A percentile compares a stretch with the other conserved stretches of the same genome.
Evolutionary conservation across 2,797 vertebrate species (phyloP).

Genomic region (Apogon hyalosoma): DNA sequence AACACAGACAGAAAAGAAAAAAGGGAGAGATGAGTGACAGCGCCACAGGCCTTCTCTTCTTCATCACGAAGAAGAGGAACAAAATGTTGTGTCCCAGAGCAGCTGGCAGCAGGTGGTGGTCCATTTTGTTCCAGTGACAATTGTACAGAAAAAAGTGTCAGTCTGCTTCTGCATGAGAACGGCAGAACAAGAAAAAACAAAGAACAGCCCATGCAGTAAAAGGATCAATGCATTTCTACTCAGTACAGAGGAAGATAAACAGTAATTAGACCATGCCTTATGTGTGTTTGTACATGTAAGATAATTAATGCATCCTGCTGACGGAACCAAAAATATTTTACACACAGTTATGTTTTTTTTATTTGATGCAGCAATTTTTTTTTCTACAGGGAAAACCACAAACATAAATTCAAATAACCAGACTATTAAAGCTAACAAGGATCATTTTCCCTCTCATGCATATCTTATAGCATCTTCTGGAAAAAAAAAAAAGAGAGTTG

Average conservation of each 20-base stretch:
- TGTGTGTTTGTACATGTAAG: constrained; percentile 16
- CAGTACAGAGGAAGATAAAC: constrained; percentile 29
- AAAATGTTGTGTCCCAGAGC: constrained; percentile 51
- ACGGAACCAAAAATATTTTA: constrained; percentile 29
- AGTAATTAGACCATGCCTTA: constrained; percentile 23
- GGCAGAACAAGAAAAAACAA: constrained; percentile 10
- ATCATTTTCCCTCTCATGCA: constrained; percentile 48
- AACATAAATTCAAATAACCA: constrained; percentile 34
- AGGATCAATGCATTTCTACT: constrained; percentile 59
- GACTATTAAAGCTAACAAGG: constrained; percentile 53
- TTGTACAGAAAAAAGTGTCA: constrained; percentile 31
- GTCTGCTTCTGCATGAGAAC: constrained; percentile 33
- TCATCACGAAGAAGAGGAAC: constrained; percentile 32
- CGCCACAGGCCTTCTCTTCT: constrained; percentile 17
- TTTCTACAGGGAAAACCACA: not conserved
- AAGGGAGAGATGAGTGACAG: constrained; percentile 45
- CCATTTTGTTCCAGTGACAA: constrained; percentile 41
- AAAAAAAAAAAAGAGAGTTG: constrained; percentile 24
- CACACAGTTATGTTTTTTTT: constrained; percentile 4
- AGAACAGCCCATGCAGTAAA: constrained; percentile 46
- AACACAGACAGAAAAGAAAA: not conserved
- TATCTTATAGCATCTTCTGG: constrained; percentile 33
- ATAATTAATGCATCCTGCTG: constrained; percentile 22
- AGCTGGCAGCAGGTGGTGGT: constrained; percentile 52
- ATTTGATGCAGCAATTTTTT: constrained; percentile 8